Base-by-base conservation (phyloP, 2,113 vertebrate species). In the Ophiodon elongatus region DNA sequence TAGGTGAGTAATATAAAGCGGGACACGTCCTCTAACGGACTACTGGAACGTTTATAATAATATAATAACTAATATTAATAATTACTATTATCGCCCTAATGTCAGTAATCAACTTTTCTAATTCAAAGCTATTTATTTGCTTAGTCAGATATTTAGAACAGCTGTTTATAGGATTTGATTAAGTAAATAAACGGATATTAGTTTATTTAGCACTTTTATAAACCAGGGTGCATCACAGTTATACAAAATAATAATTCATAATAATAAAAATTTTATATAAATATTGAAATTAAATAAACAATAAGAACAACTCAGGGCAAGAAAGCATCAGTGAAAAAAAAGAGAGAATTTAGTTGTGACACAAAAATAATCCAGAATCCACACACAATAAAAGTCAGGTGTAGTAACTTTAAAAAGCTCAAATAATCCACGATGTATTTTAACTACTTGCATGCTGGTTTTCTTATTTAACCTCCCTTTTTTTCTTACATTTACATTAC, bases 1-100 rank as follows among this genome's bases (percentile, higher is more conserved):
- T 84, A 1, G 92, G 91, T 94, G 13, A 19, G 62, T 64, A 3
- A n/a, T n/a, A n/a, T n/a, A n/a, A 11, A 27, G 31, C 15, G 3
- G 14, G 14, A 56, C 52, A 4, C 52, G 23, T 56, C n/a, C 25
- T 10, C 9, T 52, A 8, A 52, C 21, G 10, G 7, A 52, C 43
- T 6, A 47, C 15, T 45, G 45, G 45, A 47, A 15, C 19, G 45
- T 21, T 50, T 50, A 4, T 3, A 15, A 45, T 15, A 15, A 45
- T 15, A n/a, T 47, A 17, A n/a, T 19, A 21, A 17, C n/a, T 45
- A 45, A 45, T 19, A 21, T 21, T 50, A 21, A 21, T 50, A 52
- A 52, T 45, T 6, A 11, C 6, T 17, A 47, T 47, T 19, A 19
- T 19, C 19, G 45, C 4, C 7, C 19, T 52, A 23, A 52, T 52